Evolutionary conservation across 2,888 invertebrate genomes (phyloP).

Genomic region (Unio pictorum): DNA sequence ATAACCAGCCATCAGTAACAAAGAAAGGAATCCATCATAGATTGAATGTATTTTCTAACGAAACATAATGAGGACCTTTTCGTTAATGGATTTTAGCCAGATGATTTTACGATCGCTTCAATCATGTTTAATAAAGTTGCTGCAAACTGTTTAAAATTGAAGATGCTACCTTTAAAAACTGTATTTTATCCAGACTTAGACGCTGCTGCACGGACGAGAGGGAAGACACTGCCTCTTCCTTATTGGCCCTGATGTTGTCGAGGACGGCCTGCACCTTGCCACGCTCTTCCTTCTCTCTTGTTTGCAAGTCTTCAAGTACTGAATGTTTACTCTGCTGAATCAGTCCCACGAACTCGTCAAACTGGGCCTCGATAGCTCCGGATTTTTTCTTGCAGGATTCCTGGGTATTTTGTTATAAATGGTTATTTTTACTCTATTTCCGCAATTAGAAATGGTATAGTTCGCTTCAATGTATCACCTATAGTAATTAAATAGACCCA

Average conservation of each 20-base stretch:
- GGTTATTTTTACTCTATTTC: too few relatives aligned
- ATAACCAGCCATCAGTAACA: too few relatives aligned
- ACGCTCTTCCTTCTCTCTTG: background rate
- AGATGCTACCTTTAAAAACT: background rate
- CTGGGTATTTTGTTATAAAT: slow-evolving; percentile 1
- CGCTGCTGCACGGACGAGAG: background rate
- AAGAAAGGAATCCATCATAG: too few relatives aligned
- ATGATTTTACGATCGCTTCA: background rate
- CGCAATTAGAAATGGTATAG: too few relatives aligned
- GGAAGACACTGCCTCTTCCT: background rate
- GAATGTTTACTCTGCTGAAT: slow-evolving; percentile 22
- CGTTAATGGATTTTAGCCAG: too few relatives aligned
- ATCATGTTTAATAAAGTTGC: background rate
- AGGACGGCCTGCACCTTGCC: background rate
- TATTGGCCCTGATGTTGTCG: background rate
- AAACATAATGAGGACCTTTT: too few relatives aligned
- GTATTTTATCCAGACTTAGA: background rate
- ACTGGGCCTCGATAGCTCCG: slow-evolving; percentile 12
- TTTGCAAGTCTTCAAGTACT: slow-evolving; percentile 13
- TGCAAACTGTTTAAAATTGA: background rate
- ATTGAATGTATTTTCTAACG: too few relatives aligned
- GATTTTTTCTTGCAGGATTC: slow-evolving; percentile 13
- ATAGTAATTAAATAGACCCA: too few relatives aligned
- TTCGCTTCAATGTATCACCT: too few relatives aligned
- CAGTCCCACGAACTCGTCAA: slow-evolving; percentile 18